These are phyloP conservation scores for Parasteatoda lunata DNA, from an alignment of 2,888 invertebrate species.

Conservation along the genomic window DNA sequence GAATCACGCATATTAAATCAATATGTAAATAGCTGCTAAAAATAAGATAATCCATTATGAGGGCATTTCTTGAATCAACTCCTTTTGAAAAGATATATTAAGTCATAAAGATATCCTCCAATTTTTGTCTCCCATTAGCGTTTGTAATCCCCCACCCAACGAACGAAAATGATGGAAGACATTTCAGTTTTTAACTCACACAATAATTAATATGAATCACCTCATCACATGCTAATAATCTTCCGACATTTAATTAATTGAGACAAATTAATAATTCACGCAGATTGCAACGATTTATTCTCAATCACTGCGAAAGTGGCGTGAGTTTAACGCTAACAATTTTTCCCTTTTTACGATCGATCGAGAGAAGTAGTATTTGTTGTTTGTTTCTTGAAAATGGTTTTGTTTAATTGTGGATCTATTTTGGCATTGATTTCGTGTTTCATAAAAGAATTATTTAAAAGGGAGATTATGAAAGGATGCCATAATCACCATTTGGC, in stretches of 20 bases:
- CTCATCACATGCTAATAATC: slow-evolving; percentile 55
- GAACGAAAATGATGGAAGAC: slow-evolving; percentile 22
- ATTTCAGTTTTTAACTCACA: slow-evolving; percentile 33
- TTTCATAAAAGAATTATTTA: no score
- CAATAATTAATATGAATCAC: slow-evolving; percentile 47
- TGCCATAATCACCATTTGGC: no score
- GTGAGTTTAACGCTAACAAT: neutral
- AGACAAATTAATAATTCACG: slow-evolving; percentile 51
- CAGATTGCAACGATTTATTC: neutral
- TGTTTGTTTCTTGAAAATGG: neutral
- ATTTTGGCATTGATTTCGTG: no score
- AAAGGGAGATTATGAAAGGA: no score
- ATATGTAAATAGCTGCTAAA: no score
- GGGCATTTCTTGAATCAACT: slow-evolving; percentile 3
- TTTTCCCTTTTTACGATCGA: no score
- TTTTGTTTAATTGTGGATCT: neutral
- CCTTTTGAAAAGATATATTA: slow-evolving; percentile 26
- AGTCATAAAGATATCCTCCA: slow-evolving; percentile 22
- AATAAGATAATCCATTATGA: neutral
- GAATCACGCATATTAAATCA: no score
- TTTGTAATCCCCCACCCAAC: slow-evolving; percentile 20
- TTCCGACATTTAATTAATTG: slow-evolving; percentile 48
- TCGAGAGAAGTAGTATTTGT: neutral
- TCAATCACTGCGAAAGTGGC: neutral
- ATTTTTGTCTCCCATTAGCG: slow-evolving; percentile 15